Evolutionary conservation across 2,888 invertebrate species (phyloP), one percentile per base, ranked within the genome.

Genomic region (Trissolcus japonicus): DNA sequence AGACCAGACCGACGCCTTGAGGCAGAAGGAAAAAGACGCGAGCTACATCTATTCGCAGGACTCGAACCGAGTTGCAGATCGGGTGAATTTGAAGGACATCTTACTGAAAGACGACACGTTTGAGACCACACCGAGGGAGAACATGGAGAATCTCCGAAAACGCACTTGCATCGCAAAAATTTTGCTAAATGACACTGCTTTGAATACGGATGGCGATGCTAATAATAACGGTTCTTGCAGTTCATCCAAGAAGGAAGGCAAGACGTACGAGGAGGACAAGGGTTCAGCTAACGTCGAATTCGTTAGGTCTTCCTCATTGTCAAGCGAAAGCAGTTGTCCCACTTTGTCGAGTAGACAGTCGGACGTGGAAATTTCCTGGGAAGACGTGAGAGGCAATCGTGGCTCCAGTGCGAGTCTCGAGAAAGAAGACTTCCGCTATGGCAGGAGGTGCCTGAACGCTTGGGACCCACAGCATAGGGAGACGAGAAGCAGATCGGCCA

Each of bases 11-110:
- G 46, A 71, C n/a, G 19, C 9, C 40, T 46, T 21, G 17, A 9
- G 16, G 6, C 46, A 14, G 14, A 82, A 83, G 21, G 83, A 84
- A 29, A 80, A 80, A 75, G 51, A 81, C 17, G 80, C 83, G 3
- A 82, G 80, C 63, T 83, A 81, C 54, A 56, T 19, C 41, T 65
- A 55, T 19, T 48, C 35, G 13, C 53, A 68, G 35, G 57, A 40
- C 17, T 67, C 63, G 7, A 75, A 62, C 14, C 16, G 40, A 46
- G 13, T 41, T 4, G 41, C 25, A 6, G 82, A 81, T 56, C 71
- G 82, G 6, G 88, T 89, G 0, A 88, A 87, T 59, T 79, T 89
- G 0, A 87, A 86, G 19, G 88, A 88, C 41, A 89, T 89, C 17
- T 77, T 88, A 2, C 84, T 85, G 29, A 87, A 85, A 48, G 80